These are phyloP conservation scores for Frieseomelitta varia DNA, from an alignment of 1,140 invertebrate genomes.

Conservation along the genomic window DNA sequence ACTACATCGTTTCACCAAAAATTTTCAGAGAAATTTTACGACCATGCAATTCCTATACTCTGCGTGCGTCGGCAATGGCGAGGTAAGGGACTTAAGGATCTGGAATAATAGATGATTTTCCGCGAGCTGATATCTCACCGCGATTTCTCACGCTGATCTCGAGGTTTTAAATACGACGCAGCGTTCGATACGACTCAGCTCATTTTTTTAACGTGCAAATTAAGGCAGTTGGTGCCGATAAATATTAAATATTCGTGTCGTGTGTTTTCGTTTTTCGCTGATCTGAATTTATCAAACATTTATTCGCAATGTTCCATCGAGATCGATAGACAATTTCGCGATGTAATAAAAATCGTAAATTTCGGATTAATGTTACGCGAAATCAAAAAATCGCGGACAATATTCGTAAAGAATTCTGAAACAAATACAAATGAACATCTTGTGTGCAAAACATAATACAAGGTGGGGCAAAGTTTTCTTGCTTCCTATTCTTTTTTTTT, in stretches of 20 bases:
- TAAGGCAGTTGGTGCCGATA: background rate
- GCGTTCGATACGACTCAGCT: background rate
- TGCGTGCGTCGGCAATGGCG: background rate
- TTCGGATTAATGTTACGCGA: background rate
- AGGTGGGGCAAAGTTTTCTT: too few species aligned
- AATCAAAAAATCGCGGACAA: too few species aligned
- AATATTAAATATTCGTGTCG: background rate
- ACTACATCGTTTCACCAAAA: background rate
- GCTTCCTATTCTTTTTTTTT: too few species aligned
- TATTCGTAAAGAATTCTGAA: background rate
- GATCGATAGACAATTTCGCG: background rate
- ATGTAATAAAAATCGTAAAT: too few species aligned
- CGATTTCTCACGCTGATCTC: background rate
- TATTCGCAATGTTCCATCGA: too few species aligned
- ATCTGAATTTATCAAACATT: background rate
- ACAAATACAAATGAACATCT: background rate
- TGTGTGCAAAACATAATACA: too few species aligned
- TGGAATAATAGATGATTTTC: background rate
- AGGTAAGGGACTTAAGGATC: background rate
- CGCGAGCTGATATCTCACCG: background rate
- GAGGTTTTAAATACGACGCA: background rate
- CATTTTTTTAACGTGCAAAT: background rate
- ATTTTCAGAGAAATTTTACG: background rate
- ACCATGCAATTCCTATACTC: background rate
- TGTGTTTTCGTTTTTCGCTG: background rate